phyloP scores from a whole-genome alignment of 2,113 vertebrate species.

The Taxidea taxus region DNA sequence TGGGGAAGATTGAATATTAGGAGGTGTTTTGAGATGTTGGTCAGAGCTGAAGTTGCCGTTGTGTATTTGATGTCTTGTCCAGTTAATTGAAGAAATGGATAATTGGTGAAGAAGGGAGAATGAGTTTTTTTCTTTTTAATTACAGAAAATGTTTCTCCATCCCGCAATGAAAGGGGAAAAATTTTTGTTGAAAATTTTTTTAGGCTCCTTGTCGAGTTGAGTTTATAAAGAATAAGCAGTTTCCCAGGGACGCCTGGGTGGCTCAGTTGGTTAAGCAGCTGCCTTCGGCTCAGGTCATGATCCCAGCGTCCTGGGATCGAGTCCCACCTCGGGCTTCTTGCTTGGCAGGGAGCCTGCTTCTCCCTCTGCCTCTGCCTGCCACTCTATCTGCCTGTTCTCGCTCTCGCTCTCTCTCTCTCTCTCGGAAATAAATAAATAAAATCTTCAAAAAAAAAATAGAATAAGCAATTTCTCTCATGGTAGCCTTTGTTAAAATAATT shows the following conservation, averaged over 20 bases:
- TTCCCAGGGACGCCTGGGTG: too few relatives aligned
- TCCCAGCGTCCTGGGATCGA: too few relatives aligned
- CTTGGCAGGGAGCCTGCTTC: too few relatives aligned
- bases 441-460: too few relatives aligned
- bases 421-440: too few relatives aligned
- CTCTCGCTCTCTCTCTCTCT: too few relatives aligned
- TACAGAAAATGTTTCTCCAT: neutral
- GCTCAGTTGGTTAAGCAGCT: too few relatives aligned
- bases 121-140: neutral
- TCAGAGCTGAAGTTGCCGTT: neutral
- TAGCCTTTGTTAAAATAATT: conserved; percentile 16
- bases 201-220: neutral
- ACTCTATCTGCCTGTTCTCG: too few relatives aligned
- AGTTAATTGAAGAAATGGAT: conserved; percentile 16
- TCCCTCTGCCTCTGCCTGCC: too few relatives aligned
- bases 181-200: conserved; percentile 33
- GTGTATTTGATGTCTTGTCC: neutral
- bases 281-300: too few relatives aligned
- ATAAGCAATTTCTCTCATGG: conserved; percentile 31
- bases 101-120: neutral
- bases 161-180: neutral
- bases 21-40: neutral
- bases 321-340: too few relatives aligned
- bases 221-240: conserved; percentile 29
- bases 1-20: neutral